phyloP scores from a whole-genome alignment of 2,113 vertebrate genomes.

The Hoplias malabaricus region DNA sequence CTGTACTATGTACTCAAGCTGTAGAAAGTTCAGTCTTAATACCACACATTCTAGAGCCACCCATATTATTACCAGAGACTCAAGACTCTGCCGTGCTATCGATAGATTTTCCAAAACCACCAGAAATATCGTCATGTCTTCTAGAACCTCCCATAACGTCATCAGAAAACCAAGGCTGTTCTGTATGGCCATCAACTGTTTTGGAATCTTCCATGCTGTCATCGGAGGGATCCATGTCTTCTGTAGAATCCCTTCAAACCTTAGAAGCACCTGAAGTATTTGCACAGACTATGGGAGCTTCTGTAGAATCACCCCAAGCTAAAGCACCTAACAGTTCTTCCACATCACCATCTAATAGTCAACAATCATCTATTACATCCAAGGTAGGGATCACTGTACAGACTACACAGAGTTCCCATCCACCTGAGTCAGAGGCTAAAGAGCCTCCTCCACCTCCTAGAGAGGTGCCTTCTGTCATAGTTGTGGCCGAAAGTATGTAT shows the following conservation, averaged over 20 bases:
- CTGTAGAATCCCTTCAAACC: neutral
- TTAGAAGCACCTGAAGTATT: constrained; percentile 1
- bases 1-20: constrained; percentile 11
- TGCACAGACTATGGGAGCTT: neutral
- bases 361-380: neutral
- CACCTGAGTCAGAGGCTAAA: constrained; percentile 43
- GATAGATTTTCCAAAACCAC: constrained; percentile 6
- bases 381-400: neutral
- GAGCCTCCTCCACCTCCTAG: constrained; percentile 27
- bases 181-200: neutral
- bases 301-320: constrained; percentile 1
- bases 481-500: constrained; percentile 94
- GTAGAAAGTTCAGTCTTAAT: constrained; percentile 27
- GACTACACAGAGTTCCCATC: constrained; percentile 1
- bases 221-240: neutral
- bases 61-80: constrained; percentile 63
- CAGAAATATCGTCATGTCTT: constrained; percentile 22
- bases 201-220: constrained; percentile 27
- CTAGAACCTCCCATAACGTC: constrained; percentile 19
- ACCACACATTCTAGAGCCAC: constrained; percentile 58
- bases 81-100: constrained; percentile 43
- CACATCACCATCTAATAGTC: neutral
- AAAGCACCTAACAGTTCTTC: neutral
- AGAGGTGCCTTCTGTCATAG: constrained; percentile 67
- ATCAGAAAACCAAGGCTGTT: constrained; percentile 14